phyloP scores from a whole-genome alignment of 2,797 vertebrate species.

The Sorex maritimensis region DNA sequence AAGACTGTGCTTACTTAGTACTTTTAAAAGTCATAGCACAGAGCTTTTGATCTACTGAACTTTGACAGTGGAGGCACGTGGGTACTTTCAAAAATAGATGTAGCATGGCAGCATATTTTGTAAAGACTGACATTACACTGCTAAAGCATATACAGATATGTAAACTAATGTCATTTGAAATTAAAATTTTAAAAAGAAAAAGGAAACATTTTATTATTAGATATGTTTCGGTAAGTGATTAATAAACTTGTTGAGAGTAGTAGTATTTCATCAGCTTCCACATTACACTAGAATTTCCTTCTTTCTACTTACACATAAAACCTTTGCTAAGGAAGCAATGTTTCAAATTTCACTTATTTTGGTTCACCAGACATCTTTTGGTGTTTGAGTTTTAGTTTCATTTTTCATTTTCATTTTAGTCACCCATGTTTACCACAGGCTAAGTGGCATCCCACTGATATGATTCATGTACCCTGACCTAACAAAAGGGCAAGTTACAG shows the following conservation, averaged over 20 bases:
- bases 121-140: too few species aligned
- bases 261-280: constrained; percentile 15
- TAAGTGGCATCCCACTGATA: background rate
- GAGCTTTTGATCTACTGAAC: background rate
- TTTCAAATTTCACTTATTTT: constrained; percentile 68
- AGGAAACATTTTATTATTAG: too few species aligned
- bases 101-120: too few species aligned
- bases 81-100: too few species aligned
- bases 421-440: background rate
- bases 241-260: constrained; percentile 33
- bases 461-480: background rate
- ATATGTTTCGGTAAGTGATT: background rate
- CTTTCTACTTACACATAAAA: constrained; percentile 29
- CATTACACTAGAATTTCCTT: background rate
- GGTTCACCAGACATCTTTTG: constrained; percentile 25
- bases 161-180: too few species aligned
- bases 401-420: constrained; percentile 60
- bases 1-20: background rate
- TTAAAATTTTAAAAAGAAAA: too few species aligned
- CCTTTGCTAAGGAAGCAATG: constrained; percentile 24
- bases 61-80: too few species aligned
- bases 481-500: background rate
- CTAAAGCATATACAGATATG: too few species aligned
- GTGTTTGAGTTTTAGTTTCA: constrained; percentile 27
- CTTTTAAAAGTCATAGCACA: constrained; percentile 35